Base-by-base conservation (phyloP, 1,140 invertebrate species). In the Episyrphus balteatus region DNA sequence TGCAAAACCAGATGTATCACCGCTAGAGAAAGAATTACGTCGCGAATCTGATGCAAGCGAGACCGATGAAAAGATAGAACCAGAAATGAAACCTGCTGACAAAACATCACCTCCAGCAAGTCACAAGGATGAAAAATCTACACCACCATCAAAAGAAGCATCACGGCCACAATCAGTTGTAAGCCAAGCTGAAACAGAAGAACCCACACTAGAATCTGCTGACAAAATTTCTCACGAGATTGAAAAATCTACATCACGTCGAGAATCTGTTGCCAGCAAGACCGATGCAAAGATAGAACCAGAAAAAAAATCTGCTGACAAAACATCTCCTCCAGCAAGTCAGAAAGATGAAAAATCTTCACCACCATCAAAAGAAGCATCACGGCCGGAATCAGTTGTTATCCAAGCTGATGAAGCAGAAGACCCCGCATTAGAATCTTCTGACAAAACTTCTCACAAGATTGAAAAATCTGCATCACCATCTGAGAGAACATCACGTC, bases 341-440 rank as follows among this genome's bases (percentile, higher is more conserved):
- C 5, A 31, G 0, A 54, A 51, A 13, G 51, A 58, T 47, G 51
- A 51, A 2, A 55, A 61, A 17, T 49, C 55, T 9, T 17, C 31
- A 31, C 7, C 46, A 38, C 14, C 19, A 15, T 52, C 51, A 0
- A 57, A 59, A 44, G 53, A 56, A 15, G 33, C 43, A 13, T 47
- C 52, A 5, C 47, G 51, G 13, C 52, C 48, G 12, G 48, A 30
- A 36, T 57, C 52, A 1, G 46, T 44, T 1, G 50, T 31, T 26
- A 47, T 43, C 13, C 6, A 19, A 42, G 52, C 52, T 33, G 44
- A 48, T n/a, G 47, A 49, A 17, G 1, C 11, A 2, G 48, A 53
- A 18, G 51, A 47, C 19, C 21, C 42, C 8, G 49, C 40, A n/a
- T n/a, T n/a, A n/a, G n/a, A n/a, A n/a, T n/a, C n/a, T n/a, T n/a